Evolutionary conservation across 1,140 invertebrate species (phyloP), one percentile per base, ranked within the genome.

Genomic region (Lucilia cuprina): DNA sequence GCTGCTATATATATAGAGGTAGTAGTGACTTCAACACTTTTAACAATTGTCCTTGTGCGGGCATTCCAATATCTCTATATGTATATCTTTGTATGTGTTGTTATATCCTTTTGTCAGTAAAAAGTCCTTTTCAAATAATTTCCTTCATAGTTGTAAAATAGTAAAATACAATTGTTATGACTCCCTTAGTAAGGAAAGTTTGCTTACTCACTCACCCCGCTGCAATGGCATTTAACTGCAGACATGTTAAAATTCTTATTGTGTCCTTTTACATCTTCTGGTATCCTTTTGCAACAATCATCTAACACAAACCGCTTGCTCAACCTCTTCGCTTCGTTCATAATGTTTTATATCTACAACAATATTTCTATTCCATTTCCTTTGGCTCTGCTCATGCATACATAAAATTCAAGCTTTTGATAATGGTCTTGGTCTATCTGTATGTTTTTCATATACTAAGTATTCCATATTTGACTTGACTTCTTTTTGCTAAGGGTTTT

Each of bases 91-190:
- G n/a, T n/a, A n/a, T n/a, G n/a, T n/a, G n/a, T n/a, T n/a, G n/a
- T 41, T 41, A 13, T 19, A 49, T 49, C 19, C 17, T 75, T 75
- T 35, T 75, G 25, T 34, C 12, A n/a, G 19, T 5, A 80, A 80
- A 49, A 80, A 80, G 77, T 80, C 77, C 77, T 80, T 80, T 49
- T 80, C 77, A 80, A 80, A 80, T 80, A 80, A 80, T 80, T 80
- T 80, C 77, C 77, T 80, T 80, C 47, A 80, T 80, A 49, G 35
- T 21, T 21, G n/a, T 21, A 21, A 19, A 70, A 70, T 21, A 9
- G 77, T 80, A 50, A 78, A 80, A 21, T 21, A 50, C 41, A 47
- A 80, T 80, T 21, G 41, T 50, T 80, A 19, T 50, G 41, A 49
- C 41, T 49, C n/a, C 41, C 77, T 55, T 41, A 41, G 35, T 41